Conservation (phyloP, 2,113 vertebrate genomes). For the Dromiciops gliroides region DNA sequence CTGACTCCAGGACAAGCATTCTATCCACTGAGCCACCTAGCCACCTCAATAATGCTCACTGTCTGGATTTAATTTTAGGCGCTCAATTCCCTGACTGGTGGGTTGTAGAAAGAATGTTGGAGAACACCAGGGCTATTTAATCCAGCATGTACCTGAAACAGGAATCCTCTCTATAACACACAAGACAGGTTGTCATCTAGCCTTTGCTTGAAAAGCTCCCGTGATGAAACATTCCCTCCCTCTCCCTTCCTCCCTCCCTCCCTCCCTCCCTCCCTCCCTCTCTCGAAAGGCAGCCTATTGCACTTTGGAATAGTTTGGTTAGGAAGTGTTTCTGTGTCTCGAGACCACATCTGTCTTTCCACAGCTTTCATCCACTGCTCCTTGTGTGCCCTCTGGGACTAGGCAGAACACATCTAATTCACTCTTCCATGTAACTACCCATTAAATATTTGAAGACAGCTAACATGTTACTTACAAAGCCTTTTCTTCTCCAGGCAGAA, state of each 20-base stretch:
- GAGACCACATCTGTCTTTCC: neutral
- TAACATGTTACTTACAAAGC: neutral
- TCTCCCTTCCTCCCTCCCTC: neutral
- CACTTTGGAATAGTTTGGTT: neutral
- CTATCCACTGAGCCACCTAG: neutral
- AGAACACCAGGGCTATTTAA: neutral
- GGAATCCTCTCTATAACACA: neutral
- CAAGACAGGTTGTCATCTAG: neutral
- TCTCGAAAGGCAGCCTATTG: neutral
- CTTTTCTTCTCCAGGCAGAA: neutral
- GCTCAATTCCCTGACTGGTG: neutral
- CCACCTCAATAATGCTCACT: neutral
- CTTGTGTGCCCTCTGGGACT: neutral
- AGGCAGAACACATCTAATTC: neutral
- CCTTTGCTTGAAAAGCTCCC: neutral
- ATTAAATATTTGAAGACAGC: constrained; percentile 1
- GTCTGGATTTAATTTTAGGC: neutral
- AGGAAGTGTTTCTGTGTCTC: neutral
- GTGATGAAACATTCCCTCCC: neutral
- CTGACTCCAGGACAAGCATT: neutral
- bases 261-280: neutral
- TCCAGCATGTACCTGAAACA: neutral
- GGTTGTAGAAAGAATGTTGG: neutral
- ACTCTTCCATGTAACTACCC: neutral
- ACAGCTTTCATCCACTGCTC: neutral